Base-by-base conservation (phyloP, 1,140 invertebrate species). In the Drosophila elegans region DNA sequence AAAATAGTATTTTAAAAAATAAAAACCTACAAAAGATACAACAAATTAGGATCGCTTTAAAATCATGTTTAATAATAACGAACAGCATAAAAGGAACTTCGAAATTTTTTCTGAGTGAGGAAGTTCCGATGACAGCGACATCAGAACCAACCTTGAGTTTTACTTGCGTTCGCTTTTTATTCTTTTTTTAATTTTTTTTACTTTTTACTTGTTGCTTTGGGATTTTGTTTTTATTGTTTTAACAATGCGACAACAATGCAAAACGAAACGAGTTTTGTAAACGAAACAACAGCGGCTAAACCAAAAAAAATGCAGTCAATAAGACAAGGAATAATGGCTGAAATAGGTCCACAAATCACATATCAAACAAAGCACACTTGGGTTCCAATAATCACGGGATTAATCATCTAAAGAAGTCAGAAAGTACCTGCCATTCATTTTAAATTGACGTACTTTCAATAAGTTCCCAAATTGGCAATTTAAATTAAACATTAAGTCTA, bases 221-320 rank as follows among this genome's bases (percentile, higher is more conserved):
- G 13, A 32, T 54, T 29, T 63, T 64, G 39, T 48, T 44, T 13
- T 67, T 48, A 56, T 57, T 57, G 27, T 53, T 13, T 73, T 27
- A 73, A 72, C 69, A 73, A 72, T 74, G 71, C 71, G 71, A 74
- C 71, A 68, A 73, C 71, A 74, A 79, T 74, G 78, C 78, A 75
- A 54, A 79, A 61, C 51, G 46, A 80, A 79, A 80, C 77, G 62
- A 80, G 77, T 80, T 80, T 80, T 80, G 62, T 80, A 75, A 78
- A 48, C 68, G 34, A 53, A 21, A 72, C 38, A 73, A 73, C 25
- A 77, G 56, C n/a, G 38, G 57, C 48, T 44, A 45, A 57, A 36
- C 44, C 12, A 49, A 52, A 60, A 44, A 44, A 63, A 68, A 63
- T 27, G 36, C 41, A 78, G 55, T 39, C 75, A 53, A 56, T 61